Evolutionary conservation across 2,888 invertebrate species (phyloP), one percentile per base, ranked within the genome.

Genomic region (Xanthorhoe designata): DNA sequence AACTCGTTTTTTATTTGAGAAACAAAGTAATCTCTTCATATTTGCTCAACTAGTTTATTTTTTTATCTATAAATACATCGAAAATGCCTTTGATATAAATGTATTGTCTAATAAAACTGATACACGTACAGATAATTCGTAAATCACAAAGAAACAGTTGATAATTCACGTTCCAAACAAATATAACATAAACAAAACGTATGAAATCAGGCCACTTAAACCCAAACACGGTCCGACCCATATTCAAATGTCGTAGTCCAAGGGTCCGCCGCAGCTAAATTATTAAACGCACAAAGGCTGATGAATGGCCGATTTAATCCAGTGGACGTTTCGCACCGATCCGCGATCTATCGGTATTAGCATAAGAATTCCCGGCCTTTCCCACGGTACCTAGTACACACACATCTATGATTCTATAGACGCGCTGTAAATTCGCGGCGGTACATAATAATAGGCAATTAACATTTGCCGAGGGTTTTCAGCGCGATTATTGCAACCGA

Each of bases 281-380:
- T 86, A 88, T 89, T 87, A 86, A 89, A 84, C 76, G 75, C 76
- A 84, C 85, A 84, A 84, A 79, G 81, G 78, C 78, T 82, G 86
- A 88, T 88, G 88, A 78, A 80, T 83, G 68, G 68, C 52, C 57
- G 57, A 61, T 64, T 68, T 68, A 64, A 68, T 68, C 57, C 68
- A 57, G 72, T 72, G 80, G 78, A 68, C 79, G 78, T 79, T 86
- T 86, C 78, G 86, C 85, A 85, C 81, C 86, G 80, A 90, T 88
- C 89, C 74, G 89, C 88, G 85, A 88, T 82, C 83, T 86, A 87
- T 85, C 76, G 80, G 70, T 68, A 91, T 92, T 91, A 83, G 75
- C 92, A 92, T 92, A 89, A 88, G 86, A 91, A 89, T 89, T 71
- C 74, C 69, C 74, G 76, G 53, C 81, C 87, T 50, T 58, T 58